Conservation (phyloP, 2,113 vertebrate species). For the Climacteris rufus region DNA sequence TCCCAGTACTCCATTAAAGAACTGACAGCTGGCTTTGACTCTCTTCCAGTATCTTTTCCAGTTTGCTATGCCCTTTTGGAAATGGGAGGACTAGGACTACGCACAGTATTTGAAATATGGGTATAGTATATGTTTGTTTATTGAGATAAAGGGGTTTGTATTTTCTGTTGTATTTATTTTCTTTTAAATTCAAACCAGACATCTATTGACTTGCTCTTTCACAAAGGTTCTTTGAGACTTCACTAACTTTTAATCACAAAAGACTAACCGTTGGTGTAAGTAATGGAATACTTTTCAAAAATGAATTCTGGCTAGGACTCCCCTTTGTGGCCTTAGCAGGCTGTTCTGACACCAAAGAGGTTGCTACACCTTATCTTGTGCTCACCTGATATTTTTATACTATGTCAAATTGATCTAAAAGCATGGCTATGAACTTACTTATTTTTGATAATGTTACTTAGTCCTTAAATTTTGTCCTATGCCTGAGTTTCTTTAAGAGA, state of each 20-base stretch:
- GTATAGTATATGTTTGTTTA: neutral
- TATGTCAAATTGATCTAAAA: neutral
- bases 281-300: neutral
- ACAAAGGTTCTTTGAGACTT: neutral
- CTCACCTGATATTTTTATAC: neutral
- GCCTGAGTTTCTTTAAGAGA: neutral
- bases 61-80: neutral
- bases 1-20: neutral
- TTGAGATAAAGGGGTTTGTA: neutral
- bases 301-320: neutral
- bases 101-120: neutral
- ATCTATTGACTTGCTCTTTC: neutral
- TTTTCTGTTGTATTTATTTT: neutral
- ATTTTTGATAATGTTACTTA: neutral
- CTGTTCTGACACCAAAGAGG: neutral
- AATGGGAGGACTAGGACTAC: neutral
- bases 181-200: neutral
- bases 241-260: neutral
- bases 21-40: neutral
- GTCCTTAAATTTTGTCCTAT: neutral
- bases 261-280: neutral
- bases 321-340: neutral
- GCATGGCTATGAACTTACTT: neutral
- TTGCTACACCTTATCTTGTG: neutral
- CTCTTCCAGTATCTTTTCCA: neutral